These are phyloP conservation scores for Myoxocephalus aenaeus DNA, from an alignment of 2,797 vertebrate genomes.

Conservation along the genomic window DNA sequence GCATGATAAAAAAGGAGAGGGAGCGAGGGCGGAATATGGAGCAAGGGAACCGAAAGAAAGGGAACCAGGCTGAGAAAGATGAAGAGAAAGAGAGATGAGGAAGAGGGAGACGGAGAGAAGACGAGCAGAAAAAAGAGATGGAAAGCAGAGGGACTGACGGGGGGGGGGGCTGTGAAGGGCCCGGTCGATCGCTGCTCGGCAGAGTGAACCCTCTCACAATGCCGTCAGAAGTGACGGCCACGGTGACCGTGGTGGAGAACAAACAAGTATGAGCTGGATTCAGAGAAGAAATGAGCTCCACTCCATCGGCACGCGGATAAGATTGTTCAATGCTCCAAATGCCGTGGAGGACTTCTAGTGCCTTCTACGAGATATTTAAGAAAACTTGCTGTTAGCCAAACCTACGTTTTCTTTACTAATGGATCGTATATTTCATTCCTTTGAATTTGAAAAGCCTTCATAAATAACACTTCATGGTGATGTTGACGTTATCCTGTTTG, in stretches of 20 bases:
- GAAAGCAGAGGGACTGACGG: conserved; percentile 28
- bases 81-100: conserved; percentile 41
- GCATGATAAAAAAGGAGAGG: conserved; percentile 67
- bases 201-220: conserved; percentile 8
- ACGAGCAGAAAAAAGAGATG: conserved; percentile 4
- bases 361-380: too few relatives aligned
- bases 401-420: too few relatives aligned
- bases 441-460: too few relatives aligned
- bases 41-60: conserved; percentile 38
- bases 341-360: too few relatives aligned
- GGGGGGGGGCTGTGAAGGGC: conserved; percentile 21
- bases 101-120: background rate
- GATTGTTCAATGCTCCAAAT: too few relatives aligned
- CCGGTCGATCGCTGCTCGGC: conserved; percentile 16
- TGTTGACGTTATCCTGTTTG: too few relatives aligned
- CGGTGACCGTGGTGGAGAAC: background rate
- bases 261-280: background rate
- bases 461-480: too few relatives aligned
- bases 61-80: conserved; percentile 30
- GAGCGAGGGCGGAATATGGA: conserved; percentile 49
- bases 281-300: too few relatives aligned
- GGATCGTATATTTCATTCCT: too few relatives aligned
- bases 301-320: too few relatives aligned
- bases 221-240: background rate
- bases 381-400: too few relatives aligned